These are phyloP conservation scores for Brachystomella parvula DNA, from an alignment of 1,140 invertebrate genomes.

Conservation along the genomic window DNA sequence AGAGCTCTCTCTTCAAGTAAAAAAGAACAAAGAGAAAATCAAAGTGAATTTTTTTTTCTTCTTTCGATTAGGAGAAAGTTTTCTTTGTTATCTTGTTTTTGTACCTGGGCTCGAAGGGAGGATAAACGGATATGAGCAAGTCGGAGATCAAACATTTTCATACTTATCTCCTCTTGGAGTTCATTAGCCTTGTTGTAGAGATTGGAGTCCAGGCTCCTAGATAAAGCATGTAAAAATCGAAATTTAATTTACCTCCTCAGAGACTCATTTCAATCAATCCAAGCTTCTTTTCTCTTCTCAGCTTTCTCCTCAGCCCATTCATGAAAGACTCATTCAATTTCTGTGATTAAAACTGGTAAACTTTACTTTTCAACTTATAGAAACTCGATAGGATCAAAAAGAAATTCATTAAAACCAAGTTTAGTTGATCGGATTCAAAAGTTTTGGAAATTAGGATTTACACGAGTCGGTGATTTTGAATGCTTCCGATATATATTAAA, in stretches of 20 bases:
- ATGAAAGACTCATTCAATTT: too few species aligned
- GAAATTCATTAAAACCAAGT: too few species aligned
- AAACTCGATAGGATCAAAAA: too few species aligned
- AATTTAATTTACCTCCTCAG: not conserved
- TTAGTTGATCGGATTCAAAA: too few species aligned
- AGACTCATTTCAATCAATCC: not conserved
- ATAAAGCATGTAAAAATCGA: conserved; percentile 2
- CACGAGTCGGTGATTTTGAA: too few species aligned
- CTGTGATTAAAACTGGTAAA: too few species aligned
- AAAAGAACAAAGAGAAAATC: not conserved
- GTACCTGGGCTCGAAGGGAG: conserved; percentile 51
- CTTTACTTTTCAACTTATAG: too few species aligned
- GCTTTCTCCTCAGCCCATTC: not conserved
- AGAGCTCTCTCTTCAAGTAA: conserved; percentile 2
- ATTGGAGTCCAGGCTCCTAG: conserved; percentile 67
- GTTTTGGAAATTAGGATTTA: too few species aligned
- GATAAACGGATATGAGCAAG: conserved; percentile 82
- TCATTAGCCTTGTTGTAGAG: conserved; percentile 90
- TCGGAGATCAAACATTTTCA: conserved; percentile 84
- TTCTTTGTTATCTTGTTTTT: not conserved
- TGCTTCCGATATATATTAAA: too few species aligned
- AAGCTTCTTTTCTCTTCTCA: not conserved
- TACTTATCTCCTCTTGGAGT: conserved; percentile 86
- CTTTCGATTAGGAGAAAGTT: not conserved
- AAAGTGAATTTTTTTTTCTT: not conserved